These are phyloP conservation scores for Passer montanus DNA, from an alignment of 2,113 vertebrate genomes.

Conservation along the genomic window DNA sequence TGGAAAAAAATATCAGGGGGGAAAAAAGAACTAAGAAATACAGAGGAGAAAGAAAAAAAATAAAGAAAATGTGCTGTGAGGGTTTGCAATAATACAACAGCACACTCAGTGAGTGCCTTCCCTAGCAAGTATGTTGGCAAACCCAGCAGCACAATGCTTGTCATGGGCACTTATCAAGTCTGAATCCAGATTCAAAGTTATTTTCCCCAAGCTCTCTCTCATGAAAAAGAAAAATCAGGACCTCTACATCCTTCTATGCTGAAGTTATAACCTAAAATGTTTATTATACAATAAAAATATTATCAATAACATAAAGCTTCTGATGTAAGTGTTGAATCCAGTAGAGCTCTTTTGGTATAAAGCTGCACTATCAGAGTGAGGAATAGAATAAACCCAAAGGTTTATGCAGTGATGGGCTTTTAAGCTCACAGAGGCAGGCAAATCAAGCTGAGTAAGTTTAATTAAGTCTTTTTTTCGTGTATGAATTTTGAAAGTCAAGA, in stretches of 20 bases:
- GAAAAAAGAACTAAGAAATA: not conserved
- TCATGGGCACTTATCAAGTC: accelerated
- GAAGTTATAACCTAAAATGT: not conserved
- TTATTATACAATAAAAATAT: not conserved
- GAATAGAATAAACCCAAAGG: not conserved
- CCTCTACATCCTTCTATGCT: not conserved
- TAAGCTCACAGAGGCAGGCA: not conserved
- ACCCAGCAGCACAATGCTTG: not conserved
- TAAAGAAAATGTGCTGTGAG: not conserved
- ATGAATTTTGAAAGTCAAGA: not conserved
- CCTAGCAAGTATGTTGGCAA: accelerated
- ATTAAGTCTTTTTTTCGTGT: not conserved
- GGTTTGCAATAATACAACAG: not conserved
- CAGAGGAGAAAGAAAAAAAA: not conserved
- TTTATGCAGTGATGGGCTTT: not conserved
- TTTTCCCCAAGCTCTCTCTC: not conserved
- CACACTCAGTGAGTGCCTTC: not conserved
- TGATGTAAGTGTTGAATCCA: not conserved
- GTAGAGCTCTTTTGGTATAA: not conserved
- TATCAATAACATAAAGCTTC: not conserved
- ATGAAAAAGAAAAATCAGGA: not conserved
- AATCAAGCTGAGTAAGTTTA: not conserved
- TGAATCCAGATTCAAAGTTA: not conserved
- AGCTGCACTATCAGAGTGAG: not conserved
- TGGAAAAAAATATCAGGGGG: not conserved